A percentile compares a stretch with the other conserved stretches of the same genome.
Evolutionary conservation across 2,113 vertebrate species (phyloP).

Genomic region (Nipponia nippon): DNA sequence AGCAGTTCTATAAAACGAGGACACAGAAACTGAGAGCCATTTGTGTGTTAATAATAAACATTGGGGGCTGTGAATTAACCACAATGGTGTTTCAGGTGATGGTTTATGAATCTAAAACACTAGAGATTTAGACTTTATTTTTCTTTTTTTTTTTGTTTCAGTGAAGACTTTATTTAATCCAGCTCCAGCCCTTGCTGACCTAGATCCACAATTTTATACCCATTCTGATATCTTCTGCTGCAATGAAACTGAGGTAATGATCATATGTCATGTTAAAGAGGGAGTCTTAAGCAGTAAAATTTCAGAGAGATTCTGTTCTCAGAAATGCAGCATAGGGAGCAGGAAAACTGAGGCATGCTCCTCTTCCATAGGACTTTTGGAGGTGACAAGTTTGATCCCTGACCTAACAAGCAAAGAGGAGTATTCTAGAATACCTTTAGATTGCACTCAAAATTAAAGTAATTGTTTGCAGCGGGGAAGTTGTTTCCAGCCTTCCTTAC

Average conservation of each 20-base stretch:
- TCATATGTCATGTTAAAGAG: background rate
- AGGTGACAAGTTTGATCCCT: background rate
- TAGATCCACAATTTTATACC: slow-evolving; percentile 86
- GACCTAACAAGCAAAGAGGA: background rate
- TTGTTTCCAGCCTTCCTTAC: background rate
- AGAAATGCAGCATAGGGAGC: background rate
- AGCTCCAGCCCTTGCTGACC: slow-evolving; percentile 85
- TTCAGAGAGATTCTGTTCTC: background rate
- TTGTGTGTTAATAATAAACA: background rate
- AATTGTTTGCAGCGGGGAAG: background rate
- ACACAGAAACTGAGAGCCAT: background rate
- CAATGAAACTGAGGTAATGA: slow-evolving; percentile 93
- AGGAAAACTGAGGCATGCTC: background rate
- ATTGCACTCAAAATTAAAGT: background rate
- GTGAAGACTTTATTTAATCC: slow-evolving; percentile 97
- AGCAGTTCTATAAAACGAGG: background rate
- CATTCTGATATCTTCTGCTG: slow-evolving; percentile 93
- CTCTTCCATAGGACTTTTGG: background rate
- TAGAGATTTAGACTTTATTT: background rate
- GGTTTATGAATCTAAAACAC: background rate
- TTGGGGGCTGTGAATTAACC: background rate
- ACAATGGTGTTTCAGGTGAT: background rate
- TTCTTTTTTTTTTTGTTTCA: slow-evolving; percentile 65
- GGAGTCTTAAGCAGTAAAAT: background rate
- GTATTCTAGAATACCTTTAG: background rate